These are phyloP conservation scores for Lacerta viridis DNA, from an alignment of 2,797 vertebrate genomes.

Conservation along the genomic window DNA sequence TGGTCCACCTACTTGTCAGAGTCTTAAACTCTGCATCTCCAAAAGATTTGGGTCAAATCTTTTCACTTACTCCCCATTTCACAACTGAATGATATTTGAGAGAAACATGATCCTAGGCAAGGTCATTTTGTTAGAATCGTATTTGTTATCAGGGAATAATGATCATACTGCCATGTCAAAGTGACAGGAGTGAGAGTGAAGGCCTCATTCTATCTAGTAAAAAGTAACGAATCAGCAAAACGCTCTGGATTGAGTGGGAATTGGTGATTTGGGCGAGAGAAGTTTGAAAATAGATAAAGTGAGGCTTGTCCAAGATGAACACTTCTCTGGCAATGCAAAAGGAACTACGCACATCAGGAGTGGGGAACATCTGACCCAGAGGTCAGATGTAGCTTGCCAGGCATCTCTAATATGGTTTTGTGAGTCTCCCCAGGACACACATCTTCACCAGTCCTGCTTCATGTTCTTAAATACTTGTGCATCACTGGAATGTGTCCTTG, in stretches of 20 bases:
- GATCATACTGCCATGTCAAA: not conserved
- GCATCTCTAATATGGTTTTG: no score
- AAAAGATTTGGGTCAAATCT: not conserved
- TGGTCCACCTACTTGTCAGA: not conserved
- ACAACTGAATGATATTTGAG: not conserved
- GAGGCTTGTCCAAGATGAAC: not conserved
- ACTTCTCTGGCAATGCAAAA: not conserved
- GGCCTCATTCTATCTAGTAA: not conserved
- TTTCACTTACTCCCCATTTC: not conserved
- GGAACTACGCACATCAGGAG: not conserved
- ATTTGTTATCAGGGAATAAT: constrained; percentile 11
- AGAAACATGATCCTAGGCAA: not conserved
- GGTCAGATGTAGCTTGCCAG: no score
- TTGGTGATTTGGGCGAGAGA: not conserved
- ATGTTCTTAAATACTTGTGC: no score
- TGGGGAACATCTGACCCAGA: no score
- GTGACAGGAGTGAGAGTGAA: not conserved
- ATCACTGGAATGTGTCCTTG: no score
- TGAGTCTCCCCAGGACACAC: no score
- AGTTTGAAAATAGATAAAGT: not conserved
- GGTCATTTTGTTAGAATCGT: not conserved
- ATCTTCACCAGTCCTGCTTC: no score
- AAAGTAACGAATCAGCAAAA: not conserved
- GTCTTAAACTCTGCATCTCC: not conserved
- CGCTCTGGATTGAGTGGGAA: not conserved